Conservation (phyloP, 1,140 invertebrate species). For the Phocides pigmalion region DNA sequence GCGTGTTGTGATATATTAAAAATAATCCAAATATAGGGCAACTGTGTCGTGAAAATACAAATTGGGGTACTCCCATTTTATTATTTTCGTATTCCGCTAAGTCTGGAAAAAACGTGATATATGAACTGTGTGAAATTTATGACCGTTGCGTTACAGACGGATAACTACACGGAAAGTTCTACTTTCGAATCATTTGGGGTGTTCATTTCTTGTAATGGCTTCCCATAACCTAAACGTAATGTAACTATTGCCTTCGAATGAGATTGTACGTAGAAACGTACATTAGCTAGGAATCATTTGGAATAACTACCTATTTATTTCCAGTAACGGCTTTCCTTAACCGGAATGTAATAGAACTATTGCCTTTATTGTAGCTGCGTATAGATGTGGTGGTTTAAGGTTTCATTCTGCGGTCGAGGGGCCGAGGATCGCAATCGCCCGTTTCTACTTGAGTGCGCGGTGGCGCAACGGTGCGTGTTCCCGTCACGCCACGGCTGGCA, state of each 20-base stretch:
- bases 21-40: slow-evolving; percentile 2
- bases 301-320: no score
- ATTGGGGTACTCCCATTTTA: slow-evolving; percentile 17
- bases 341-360: background rate
- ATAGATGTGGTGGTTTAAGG: slow-evolving; percentile 40
- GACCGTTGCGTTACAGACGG: slow-evolving; percentile 14
- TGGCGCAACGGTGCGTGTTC: slow-evolving; percentile 38
- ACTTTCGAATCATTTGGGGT: slow-evolving; percentile 11
- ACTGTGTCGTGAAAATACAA: slow-evolving; percentile 20
- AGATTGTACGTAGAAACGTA: background rate
- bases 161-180: slow-evolving; percentile 24
- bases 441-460: slow-evolving; percentile 46
- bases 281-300: no score
- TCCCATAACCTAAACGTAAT: background rate
- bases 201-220: slow-evolving; percentile 11
- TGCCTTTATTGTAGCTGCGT: background rate
- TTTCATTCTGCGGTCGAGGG: slow-evolving; percentile 58
- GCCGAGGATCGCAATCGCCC: slow-evolving; percentile 46
- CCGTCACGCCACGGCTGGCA: slow-evolving; percentile 35
- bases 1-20: background rate
- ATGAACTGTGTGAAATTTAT: slow-evolving; percentile 38
- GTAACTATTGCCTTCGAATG: background rate
- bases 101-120: slow-evolving; percentile 21
- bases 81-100: slow-evolving; percentile 23
- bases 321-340: slow-evolving; percentile 3